Conservation (phyloP, 2,888 invertebrate species). For the Marasmarcha lunaedactyla region DNA sequence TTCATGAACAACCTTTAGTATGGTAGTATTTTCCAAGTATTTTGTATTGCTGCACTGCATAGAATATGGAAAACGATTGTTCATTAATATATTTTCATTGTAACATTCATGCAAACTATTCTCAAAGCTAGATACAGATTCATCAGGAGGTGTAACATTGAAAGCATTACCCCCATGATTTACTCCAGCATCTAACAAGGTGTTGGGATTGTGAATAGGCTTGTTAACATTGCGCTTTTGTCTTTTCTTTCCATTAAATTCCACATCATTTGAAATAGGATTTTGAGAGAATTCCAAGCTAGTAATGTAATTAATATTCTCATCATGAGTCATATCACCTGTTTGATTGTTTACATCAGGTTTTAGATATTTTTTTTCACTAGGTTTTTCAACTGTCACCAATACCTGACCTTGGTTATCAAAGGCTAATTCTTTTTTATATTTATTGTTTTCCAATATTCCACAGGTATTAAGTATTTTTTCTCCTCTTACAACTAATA, state of each 20-base stretch:
- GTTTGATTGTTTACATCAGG: conserved; percentile 12
- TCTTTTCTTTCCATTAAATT: conserved; percentile 13
- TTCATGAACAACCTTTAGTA: conserved; percentile 75
- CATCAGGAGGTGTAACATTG: conserved; percentile 69
- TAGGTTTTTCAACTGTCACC: conserved; percentile 51
- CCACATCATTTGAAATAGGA: neutral
- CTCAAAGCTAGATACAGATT: conserved; percentile 87
- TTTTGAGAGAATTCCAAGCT: neutral
- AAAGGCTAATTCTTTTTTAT: conserved; percentile 72
- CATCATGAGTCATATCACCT: conserved; percentile 7
- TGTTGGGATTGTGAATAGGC: conserved; percentile 53
- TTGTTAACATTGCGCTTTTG: conserved; percentile 36
- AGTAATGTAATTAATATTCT: conserved; percentile 7
- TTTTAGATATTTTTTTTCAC: conserved; percentile 13
- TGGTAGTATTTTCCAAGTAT: conserved; percentile 76
- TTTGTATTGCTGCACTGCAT: conserved; percentile 76
- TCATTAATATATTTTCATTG: conserved; percentile 79
- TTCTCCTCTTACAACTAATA: conserved; percentile 85
- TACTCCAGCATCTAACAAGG: conserved; percentile 78
- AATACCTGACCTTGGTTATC: conserved; percentile 69
- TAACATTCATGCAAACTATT: conserved; percentile 81
- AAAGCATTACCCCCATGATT: conserved; percentile 81
- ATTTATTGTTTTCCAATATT: conserved; percentile 77
- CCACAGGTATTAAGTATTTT: conserved; percentile 83
- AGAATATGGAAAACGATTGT: conserved; percentile 78